Evolutionary conservation across 2,888 invertebrate genomes (phyloP), one percentile per base, ranked within the genome.

Genomic region (Dorcus parallelipipedus): DNA sequence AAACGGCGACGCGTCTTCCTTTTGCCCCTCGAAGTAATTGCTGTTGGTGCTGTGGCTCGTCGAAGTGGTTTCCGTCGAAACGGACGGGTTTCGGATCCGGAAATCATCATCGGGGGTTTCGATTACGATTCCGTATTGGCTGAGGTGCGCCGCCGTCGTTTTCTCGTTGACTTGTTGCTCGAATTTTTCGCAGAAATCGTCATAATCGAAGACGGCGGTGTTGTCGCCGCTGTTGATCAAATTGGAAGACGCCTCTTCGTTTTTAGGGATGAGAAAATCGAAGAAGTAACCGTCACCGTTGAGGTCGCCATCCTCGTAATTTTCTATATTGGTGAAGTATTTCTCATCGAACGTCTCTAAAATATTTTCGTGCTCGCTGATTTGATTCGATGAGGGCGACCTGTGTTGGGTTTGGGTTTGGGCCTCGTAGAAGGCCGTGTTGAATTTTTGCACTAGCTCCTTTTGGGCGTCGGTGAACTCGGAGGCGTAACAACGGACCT

Each of bases 361-460:
- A 10, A 72, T 66, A 56, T 74, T 73, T 6, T 67, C 66, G 8
- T 59, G 61, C n/a, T 51, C 26, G 33, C 10, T 38, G 10, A 20
- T 41, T 20, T 39, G 39, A 10, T 63, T 69, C 68, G 26, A 68
- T 64, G 3, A 69, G 60, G 47, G 26, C 26, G 26, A 33, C 9
- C 51, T 51, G 5, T 39, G 42, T 42, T 49, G 49, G 4, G 52
- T 50, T 39, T 52, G 51, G 3, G 51, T 49, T 49, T 54, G 78
- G 9, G 77, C 77, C 59, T 78, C 76, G 69, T 77, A 77, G 58
- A 79, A 79, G 2, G 78, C 78, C 14, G 76, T 65, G 59, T 78
- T 78, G 68, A 79, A 79, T 65, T 77, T 77, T 60, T 77, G 77
- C 68, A 77, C 74, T 10, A 79, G 65, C 60, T 77, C 78, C n/a